Evolutionary conservation across 2,113 vertebrate genomes (phyloP).

Genomic region (Cottus gobio): DNA sequence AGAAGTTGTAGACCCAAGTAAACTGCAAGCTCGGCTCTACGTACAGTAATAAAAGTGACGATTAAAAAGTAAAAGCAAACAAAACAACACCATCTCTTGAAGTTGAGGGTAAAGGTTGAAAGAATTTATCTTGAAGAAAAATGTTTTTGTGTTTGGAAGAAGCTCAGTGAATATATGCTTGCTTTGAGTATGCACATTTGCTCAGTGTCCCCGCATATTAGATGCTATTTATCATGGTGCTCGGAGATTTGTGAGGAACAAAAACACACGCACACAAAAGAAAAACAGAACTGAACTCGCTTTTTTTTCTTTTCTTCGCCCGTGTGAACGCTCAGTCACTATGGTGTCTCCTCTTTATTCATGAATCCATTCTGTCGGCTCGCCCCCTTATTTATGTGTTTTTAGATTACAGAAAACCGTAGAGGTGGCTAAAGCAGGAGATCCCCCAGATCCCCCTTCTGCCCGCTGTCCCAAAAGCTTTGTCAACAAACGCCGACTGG

Average conservation of each 20-base stretch:
- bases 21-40: neutral
- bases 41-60: neutral
- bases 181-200: conserved; percentile 16
- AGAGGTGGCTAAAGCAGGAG: conserved; percentile 39
- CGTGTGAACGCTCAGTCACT: conserved; percentile 18
- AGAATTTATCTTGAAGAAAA: conserved; percentile 10
- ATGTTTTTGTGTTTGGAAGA: neutral
- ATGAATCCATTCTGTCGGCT: conserved; percentile 47
- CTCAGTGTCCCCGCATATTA: conserved; percentile 39
- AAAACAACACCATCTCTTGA: neutral
- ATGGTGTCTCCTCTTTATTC: conserved; percentile 54
- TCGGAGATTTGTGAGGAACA: conserved; percentile 33
- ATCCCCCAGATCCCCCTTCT: conserved; percentile 53
- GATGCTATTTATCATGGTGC: conserved; percentile 19
- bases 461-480: conserved; percentile 68
- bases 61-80: neutral
- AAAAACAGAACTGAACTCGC: conserved; percentile 1
- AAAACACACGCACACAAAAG: neutral
- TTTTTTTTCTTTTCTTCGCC: conserved; percentile 8
- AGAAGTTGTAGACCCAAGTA: neutral
- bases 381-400: conserved; percentile 51
- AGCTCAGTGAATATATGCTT: neutral
- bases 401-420: conserved; percentile 48
- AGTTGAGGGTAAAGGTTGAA: conserved; percentile 4
- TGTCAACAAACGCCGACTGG: conserved; percentile 67